A percentile compares a stretch with the other conserved stretches of the same genome.
Evolutionary conservation across 2,113 vertebrate genomes (phyloP).

Genomic region (Zosterops hypoxanthus): DNA sequence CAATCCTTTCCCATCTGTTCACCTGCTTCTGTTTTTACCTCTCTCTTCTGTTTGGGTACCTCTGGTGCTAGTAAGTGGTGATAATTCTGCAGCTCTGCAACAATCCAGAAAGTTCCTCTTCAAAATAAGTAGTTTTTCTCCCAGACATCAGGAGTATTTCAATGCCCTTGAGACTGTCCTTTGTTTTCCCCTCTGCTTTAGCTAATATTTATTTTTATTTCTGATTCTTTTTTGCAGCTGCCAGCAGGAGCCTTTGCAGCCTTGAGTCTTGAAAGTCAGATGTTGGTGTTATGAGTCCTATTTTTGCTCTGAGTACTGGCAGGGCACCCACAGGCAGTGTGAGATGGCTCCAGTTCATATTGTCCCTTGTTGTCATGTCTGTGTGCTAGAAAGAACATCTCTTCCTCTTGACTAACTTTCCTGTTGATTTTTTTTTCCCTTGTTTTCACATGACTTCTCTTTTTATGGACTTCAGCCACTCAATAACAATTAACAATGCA

Average conservation of each 20-base stretch:
- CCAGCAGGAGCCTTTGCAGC: neutral
- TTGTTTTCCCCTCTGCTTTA: neutral
- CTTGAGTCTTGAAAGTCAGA: slow-evolving; percentile 19
- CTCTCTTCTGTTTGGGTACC: neutral
- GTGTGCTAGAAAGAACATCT: neutral
- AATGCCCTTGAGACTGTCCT: slow-evolving; percentile 11
- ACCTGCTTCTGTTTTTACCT: neutral
- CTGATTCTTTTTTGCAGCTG: neutral
- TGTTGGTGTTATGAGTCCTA: slow-evolving; percentile 11
- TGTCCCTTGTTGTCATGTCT: neutral
- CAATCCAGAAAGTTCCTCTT: neutral
- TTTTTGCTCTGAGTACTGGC: slow-evolving; percentile 15
- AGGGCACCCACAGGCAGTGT: neutral
- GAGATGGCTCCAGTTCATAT: neutral
- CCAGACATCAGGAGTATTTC: neutral
- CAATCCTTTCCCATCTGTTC: neutral
- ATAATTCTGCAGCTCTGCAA: neutral
- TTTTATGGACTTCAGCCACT: neutral
- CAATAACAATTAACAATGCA: neutral
- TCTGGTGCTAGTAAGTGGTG: neutral
- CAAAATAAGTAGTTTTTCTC: neutral
- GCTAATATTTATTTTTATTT: neutral
- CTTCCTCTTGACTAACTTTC: neutral
- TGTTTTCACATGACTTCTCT: neutral
- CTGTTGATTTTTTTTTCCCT: neutral